phyloP scores from a whole-genome alignment of 1,140 invertebrate species.

The Kradibia gibbosae region DNA sequence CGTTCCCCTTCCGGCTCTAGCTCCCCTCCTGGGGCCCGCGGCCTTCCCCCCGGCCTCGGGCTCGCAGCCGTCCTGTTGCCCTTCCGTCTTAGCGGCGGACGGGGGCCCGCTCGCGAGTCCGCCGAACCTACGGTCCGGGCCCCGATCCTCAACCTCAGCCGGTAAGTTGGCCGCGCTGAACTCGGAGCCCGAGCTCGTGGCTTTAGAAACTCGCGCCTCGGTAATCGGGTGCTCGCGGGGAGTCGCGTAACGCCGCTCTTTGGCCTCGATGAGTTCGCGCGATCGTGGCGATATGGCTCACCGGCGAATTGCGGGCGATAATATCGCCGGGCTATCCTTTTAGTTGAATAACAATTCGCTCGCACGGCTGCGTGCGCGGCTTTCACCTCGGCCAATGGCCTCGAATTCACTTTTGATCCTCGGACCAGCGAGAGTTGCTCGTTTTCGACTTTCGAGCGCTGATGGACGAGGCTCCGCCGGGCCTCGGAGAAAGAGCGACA shows the following conservation, averaged over 20 bases:
- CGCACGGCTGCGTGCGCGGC: background rate
- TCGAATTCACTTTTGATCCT: background rate
- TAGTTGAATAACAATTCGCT: background rate
- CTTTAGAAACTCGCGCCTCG: background rate
- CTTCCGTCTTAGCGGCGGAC: background rate
- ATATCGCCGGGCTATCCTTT: background rate
- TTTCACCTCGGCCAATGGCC: constrained; percentile 12
- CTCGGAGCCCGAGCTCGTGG: background rate
- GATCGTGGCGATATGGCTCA: background rate
- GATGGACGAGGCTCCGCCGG: too few relatives aligned
- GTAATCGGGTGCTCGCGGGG: background rate
- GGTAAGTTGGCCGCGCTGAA: background rate
- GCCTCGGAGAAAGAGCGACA: background rate
- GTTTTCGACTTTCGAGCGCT: background rate
- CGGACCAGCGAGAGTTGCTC: background rate
- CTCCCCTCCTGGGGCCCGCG: background rate
- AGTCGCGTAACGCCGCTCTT: background rate
- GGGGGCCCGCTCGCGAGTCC: background rate
- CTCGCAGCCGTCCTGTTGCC: too few relatives aligned
- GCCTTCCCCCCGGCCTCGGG: background rate
- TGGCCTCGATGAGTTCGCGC: background rate
- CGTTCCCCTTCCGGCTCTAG: background rate
- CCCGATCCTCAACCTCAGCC: background rate
- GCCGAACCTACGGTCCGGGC: background rate
- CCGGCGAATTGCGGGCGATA: background rate